Conservation (phyloP, 2,888 invertebrate genomes). For the Cacoxenus indagator region DNA sequence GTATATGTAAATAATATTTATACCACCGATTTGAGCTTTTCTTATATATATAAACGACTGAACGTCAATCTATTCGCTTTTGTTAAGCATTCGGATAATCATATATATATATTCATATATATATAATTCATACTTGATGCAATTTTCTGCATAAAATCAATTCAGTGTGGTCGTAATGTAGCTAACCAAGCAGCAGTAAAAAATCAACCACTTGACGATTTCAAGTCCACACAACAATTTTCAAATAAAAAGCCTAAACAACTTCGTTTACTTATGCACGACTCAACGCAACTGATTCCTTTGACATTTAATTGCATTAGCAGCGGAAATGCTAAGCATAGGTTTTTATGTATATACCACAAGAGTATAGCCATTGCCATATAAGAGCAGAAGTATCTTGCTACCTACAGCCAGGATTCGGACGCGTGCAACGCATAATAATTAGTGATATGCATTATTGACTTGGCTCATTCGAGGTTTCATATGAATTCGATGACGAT, state of each 20-base stretch:
- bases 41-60: no score
- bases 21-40: no score
- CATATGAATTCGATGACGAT: neutral
- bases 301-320: conserved; percentile 6
- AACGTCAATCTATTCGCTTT: no score
- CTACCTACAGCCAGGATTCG: conserved; percentile 20
- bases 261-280: no score
- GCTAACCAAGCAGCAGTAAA: no score
- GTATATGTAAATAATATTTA: no score
- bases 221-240: neutral
- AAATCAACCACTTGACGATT: neutral
- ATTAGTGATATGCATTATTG: neutral
- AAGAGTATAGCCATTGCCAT: no score
- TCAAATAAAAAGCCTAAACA: neutral
- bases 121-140: no score
- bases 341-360: neutral
- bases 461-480: neutral
- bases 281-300: neutral
- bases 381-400: neutral
- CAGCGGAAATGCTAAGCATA: conserved; percentile 3
- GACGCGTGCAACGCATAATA: conserved; percentile 11
- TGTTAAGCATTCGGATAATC: no score
- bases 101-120: no score
- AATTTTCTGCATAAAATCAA: no score
- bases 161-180: no score